Base-by-base conservation (phyloP, 2,888 invertebrate genomes). In the Drosophila formosana region DNA sequence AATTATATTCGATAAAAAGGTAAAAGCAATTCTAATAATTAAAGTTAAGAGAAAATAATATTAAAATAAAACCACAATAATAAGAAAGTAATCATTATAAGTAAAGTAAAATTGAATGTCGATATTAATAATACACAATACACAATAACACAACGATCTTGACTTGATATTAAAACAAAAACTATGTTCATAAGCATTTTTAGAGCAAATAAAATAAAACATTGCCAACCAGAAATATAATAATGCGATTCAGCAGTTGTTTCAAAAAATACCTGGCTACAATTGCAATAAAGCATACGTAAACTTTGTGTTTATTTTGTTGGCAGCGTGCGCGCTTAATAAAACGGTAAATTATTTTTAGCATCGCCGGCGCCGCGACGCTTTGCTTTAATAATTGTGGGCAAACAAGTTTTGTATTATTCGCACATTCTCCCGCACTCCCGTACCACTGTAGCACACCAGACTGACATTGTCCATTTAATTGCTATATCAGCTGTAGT, bases 381-480 rank as follows among this genome's bases (percentile, higher is more conserved):
- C 18, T 7, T 46, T 25, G 28, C 7, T 52, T 7, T 1, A 7
- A 4, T 46, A 37, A 28, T 23, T 61, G 3, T n/a, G 13, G 7
- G 30, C 9, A 53, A 50, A 51, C 51, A 30, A 30, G 32, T 25
- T 30, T 39, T 30, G 11, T 11, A 5, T n/a, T 60, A 30, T 26
- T 1, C 4, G 6, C 18, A 25, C 26, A 18, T 13, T 51, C 18
- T 39, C 32, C 7, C 4, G 32, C 1, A 9, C 18, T 30, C 23
- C 13, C 4, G 50, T 28, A 3, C 57, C 75, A 75, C 67, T 64
- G 74, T 73, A 18, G 34, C 56, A 3, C 34, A 18, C 18, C 18
- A 18, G 49, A 18, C 55, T 58, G 65, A 43, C 25, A 37, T 43
- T 60, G 39, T 37, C 5, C 32, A 18, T 18, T 18, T 18, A 55